These are phyloP conservation scores for Ommatoiulus sabulosus DNA, from an alignment of 2,888 invertebrate genomes.

Conservation along the genomic window DNA sequence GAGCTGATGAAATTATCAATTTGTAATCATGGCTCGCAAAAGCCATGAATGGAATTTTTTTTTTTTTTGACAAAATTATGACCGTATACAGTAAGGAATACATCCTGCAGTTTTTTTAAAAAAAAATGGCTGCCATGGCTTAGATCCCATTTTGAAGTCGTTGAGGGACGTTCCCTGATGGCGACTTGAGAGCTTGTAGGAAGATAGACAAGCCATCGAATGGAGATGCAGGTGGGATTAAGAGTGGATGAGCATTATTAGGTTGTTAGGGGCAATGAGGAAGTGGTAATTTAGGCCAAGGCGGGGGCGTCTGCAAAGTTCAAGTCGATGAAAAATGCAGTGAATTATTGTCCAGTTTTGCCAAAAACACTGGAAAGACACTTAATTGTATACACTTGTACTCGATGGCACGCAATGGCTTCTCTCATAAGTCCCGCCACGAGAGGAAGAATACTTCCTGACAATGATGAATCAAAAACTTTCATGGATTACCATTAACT, in stretches of 20 bases:
- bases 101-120: not conserved
- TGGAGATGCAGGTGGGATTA: constrained; percentile 30
- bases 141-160: not conserved
- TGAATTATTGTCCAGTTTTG: not conserved
- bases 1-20: not conserved
- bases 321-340: not conserved
- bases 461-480: too few relatives aligned
- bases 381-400: too few relatives aligned
- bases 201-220: too few relatives aligned
- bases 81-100: too few relatives aligned
- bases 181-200: not conserved
- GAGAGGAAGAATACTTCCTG: too few relatives aligned
- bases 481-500: too few relatives aligned
- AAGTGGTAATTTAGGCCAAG: not conserved
- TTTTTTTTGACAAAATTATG: not conserved
- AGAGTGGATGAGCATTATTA: not conserved
- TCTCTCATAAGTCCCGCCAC: too few relatives aligned
- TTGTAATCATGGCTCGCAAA: not conserved
- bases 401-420: not conserved
- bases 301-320: constrained; percentile 1
- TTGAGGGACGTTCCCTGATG: not conserved
- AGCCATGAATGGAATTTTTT: too few relatives aligned
- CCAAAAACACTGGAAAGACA: too few relatives aligned
- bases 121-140: not conserved
- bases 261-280: constrained; percentile 16